Base-by-base conservation (phyloP, 2,797 vertebrate genomes). In the Scolopax rusticola region DNA sequence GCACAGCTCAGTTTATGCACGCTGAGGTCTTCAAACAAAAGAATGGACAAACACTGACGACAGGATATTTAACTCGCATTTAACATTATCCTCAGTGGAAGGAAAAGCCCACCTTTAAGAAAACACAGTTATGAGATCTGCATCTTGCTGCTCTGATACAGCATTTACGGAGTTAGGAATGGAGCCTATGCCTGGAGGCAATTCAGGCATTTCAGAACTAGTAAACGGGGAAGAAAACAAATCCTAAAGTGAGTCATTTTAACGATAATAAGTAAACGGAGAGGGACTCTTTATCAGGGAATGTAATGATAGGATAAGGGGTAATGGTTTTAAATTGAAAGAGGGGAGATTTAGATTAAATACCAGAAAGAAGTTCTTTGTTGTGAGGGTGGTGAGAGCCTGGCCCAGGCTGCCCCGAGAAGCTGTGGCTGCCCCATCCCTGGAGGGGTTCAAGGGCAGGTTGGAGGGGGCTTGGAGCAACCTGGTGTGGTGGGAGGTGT, bases 101-200 rank as follows among this genome's bases (percentile, higher is more conserved):
- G 48, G 69, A 65, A 48, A 64, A 84, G 10, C 19, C 51, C 74
- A 25, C n/a, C 41, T 56, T 27, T 36, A 71, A 41, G 70, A 47
- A 36, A 28, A 40, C 23, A 33, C 32, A 24, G 28, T 6, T 43
- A 57, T 11, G 25, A 38, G 63, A 50, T 75, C 69, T 21, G 53
- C 64, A 21, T 1, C 50, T 65, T 12, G 6, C 45, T 25, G 5
- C 59, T 38, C 60, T 30, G 10, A 38, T 43, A 12, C 0, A 0
- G 41, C 45, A 27, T 18, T 59, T 16, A 15, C 15, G 47, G 28
- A 56, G 45, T 43, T 6, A 16, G 56, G 32, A 60, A 60, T 2
- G 3, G 0, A 1, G 2, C 15, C 20, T 5, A 47, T 1, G 28
- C 50, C 70, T 59, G 28, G 9, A 47, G 57, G n/a, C 27, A 30